phyloP scores from a whole-genome alignment of 2,888 invertebrate genomes.

The Aricia artaxerxes region DNA sequence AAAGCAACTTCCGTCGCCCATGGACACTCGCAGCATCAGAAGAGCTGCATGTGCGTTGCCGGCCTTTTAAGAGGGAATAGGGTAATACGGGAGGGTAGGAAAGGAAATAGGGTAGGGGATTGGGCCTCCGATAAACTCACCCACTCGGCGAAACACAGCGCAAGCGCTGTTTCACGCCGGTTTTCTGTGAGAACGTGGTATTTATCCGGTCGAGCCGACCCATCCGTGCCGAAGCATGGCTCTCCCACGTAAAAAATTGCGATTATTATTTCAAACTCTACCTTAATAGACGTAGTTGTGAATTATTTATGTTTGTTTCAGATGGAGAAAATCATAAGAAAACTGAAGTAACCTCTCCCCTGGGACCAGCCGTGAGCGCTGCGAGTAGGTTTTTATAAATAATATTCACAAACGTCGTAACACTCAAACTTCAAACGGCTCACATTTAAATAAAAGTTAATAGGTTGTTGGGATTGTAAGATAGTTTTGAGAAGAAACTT shows the following conservation, averaged over 20 bases:
- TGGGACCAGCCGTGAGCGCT: constrained; percentile 74
- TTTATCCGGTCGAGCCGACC: too few species aligned
- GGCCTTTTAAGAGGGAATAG: too few species aligned
- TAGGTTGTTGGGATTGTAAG: background rate
- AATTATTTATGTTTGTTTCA: constrained; percentile 43
- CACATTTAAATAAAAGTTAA: background rate
- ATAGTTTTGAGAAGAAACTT: background rate
- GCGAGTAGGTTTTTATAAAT: constrained; percentile 60
- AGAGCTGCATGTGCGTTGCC: too few species aligned
- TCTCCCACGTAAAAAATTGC: background rate
- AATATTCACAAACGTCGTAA: constrained; percentile 21
- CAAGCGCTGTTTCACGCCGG: too few species aligned
- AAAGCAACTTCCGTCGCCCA: too few species aligned
- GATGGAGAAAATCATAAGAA: constrained; percentile 68
- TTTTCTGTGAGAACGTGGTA: too few species aligned
- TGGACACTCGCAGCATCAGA: too few species aligned
- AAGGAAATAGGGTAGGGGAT: too few species aligned
- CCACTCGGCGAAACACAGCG: too few species aligned
- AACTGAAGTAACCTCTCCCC: constrained; percentile 64
- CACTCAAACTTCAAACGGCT: background rate
- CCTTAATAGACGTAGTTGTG: background rate
- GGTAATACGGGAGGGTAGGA: too few species aligned
- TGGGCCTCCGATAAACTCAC: too few species aligned
- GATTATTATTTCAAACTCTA: background rate
- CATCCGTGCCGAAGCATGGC: too few species aligned